These are phyloP conservation scores for Panonychus citri DNA, from an alignment of 1,140 invertebrate genomes.

Conservation along the genomic window DNA sequence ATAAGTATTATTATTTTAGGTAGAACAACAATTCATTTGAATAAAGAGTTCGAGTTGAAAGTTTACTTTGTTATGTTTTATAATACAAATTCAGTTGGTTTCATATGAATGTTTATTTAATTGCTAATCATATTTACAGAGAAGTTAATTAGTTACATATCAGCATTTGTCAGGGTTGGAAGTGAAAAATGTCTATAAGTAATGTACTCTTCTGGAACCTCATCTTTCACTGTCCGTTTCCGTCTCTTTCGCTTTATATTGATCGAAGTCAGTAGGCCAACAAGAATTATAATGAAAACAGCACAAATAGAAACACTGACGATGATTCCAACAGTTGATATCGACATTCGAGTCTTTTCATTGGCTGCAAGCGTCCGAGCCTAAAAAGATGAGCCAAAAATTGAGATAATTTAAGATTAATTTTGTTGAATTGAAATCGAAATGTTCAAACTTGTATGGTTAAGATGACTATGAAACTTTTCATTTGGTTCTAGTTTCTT, in stretches of 20 bases:
- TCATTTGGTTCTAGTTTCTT: no score
- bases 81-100: no score
- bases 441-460: no score
- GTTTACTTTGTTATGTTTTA: no score
- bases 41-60: no score
- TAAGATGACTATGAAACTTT: no score
- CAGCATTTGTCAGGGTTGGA: conserved; percentile 21
- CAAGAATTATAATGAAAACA: conserved; percentile 52
- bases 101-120: no score
- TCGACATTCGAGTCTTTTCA: conserved; percentile 14
- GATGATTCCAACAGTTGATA: conserved; percentile 40
- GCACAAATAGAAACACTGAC: conserved; percentile 61
- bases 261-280: conserved; percentile 55
- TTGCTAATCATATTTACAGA: no score
- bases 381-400: neutral
- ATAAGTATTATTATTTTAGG: no score
- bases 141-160: conserved; percentile 2
- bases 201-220: conserved; percentile 40
- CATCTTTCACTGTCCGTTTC: conserved; percentile 25
- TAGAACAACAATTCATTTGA: no score
- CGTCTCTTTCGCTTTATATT: conserved; percentile 59
- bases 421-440: no score
- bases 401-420: no score
- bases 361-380: conserved; percentile 6
- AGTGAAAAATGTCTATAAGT: conserved; percentile 34